Evolutionary conservation across 1,140 invertebrate genomes (phyloP), one percentile per base, ranked within the genome.

Genomic region (Periplaneta americana): DNA sequence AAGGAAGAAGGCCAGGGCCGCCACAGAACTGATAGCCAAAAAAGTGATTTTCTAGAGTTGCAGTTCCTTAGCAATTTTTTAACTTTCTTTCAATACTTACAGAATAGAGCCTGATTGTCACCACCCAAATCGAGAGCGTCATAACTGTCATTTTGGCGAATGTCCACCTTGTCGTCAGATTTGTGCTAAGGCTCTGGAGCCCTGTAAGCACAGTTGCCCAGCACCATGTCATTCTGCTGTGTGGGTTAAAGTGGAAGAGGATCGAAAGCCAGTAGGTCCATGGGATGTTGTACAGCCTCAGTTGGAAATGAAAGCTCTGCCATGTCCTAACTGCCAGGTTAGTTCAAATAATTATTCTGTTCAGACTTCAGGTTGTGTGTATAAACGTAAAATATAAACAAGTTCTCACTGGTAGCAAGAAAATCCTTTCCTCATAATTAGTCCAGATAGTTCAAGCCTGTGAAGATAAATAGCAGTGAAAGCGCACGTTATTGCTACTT

Each of bases 81-180:
- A n/a, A n/a, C n/a, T 34, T 31, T 37, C 15, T 18, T 81, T 66
- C 83, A 17, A 74, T 66, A 28, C 33, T 32, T 86, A 33, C 84
- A 95, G 94, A 83, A 90, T 92, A 75, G 91, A 92, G 5, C 90
- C 95, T 34, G 92, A 94, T 75, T 98, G 97, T 87, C 93, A 96
- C 84, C 96, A 98, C 86, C 88, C 91, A 66, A 90, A 88, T 83
- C 89, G 92, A 18, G 90, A 94, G 81, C 91, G 91, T 17, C 97
- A 98, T 87, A 90, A 90, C 34, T 98, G 97, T 86, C 97, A 98
- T 87, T 96, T 96, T 87, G 95, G 95, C 0, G 90, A 93, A 17
- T 98, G 97, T 88, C 96, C 96, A 13, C 92, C 94, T 0, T 98
- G 97, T 87, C 89, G 89, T 48, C 93, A 95, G 85, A 88, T 92